Conservation (phyloP, 2,113 vertebrate genomes). For the Ageneiosus marmoratus region DNA sequence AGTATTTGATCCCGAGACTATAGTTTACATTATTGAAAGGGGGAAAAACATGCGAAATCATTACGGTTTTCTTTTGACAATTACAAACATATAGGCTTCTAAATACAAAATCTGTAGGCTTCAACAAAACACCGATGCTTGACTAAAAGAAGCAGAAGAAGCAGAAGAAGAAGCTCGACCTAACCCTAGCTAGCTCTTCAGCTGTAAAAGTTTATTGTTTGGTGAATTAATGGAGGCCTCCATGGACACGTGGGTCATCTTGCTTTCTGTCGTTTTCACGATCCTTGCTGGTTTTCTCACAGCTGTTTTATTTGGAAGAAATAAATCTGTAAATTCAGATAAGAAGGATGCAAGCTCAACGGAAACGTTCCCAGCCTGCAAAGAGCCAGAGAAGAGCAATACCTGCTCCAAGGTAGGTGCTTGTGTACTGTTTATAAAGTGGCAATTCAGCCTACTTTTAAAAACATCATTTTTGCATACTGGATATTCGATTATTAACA, state of each 20-base stretch:
- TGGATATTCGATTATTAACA: no score
- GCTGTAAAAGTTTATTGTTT: background rate
- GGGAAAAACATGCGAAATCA: background rate
- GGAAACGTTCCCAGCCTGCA: background rate
- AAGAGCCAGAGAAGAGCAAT: background rate
- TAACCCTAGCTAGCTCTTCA: background rate
- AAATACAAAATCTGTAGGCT: background rate
- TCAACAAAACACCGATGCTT: background rate
- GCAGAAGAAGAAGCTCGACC: background rate
- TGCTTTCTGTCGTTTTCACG: background rate
- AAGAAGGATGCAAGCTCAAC: background rate
- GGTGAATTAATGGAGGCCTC: background rate
- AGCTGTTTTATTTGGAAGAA: background rate
- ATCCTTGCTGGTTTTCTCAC: conserved; percentile 25
- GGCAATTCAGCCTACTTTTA: background rate
- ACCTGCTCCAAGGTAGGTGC: background rate
- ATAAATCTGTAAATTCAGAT: background rate
- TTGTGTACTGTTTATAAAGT: background rate
- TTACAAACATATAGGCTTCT: background rate
- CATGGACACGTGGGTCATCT: background rate
- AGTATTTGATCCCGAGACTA: background rate
- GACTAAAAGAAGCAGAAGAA: background rate
- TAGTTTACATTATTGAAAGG: no score
- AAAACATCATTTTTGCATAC: background rate
- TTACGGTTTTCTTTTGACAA: background rate